Evolutionary conservation across 2,888 invertebrate genomes (phyloP).

Genomic region (Shargacucullia verbasci): DNA sequence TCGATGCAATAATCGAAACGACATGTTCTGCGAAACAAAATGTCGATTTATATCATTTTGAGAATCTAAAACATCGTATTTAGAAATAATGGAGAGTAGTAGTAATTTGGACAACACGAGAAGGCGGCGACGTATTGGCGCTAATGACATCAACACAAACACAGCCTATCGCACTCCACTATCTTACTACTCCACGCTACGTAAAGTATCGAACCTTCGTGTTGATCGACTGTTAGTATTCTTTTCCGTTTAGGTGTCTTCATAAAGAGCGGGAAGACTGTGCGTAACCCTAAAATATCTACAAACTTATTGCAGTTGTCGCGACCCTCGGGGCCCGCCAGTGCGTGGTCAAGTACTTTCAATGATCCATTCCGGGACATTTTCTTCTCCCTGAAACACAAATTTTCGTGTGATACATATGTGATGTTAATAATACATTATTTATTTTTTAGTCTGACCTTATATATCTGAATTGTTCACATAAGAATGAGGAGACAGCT

Average conservation of each 20-base stretch:
- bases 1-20: conserved; percentile 96
- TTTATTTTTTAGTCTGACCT: too few species aligned
- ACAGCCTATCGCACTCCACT: too few species aligned
- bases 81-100: too few species aligned
- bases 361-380: conserved; percentile 98
- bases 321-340: conserved; percentile 97
- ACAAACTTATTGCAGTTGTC: conserved; percentile 99
- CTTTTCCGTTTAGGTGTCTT: conserved; percentile 97
- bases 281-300: conserved; percentile 98
- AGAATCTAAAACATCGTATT: not conserved
- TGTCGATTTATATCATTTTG: not conserved
- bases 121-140: too few species aligned
- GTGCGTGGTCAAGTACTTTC: conserved; percentile 99
- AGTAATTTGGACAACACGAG: too few species aligned
- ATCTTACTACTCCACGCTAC: too few species aligned
- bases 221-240: conserved; percentile 95
- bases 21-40: conserved; percentile 93
- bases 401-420: too few species aligned
- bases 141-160: too few species aligned
- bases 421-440: too few species aligned
- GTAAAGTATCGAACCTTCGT: conserved; percentile 90
- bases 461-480: too few species aligned
- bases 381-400: conserved; percentile 93
- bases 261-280: conserved; percentile 99
- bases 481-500: too few species aligned